These are phyloP conservation scores for Sialia sialis DNA, from an alignment of 2,113 vertebrate genomes.

Conservation along the genomic window DNA sequence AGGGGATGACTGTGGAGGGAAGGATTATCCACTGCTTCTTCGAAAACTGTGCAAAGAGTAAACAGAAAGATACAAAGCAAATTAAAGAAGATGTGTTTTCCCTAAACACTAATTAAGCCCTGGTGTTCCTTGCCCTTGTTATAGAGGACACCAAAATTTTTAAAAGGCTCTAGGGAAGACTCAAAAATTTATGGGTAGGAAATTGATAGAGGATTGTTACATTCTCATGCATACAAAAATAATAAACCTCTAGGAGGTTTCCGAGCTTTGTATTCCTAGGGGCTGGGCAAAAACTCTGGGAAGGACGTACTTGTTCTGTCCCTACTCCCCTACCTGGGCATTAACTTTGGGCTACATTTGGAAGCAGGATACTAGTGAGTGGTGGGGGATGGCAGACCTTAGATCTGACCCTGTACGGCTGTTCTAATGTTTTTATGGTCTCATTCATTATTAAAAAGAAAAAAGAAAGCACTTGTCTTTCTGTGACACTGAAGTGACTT, in stretches of 20 bases:
- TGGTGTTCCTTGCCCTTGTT: not conserved
- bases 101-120: not conserved
- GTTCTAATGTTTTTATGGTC: not conserved
- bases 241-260: not conserved
- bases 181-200: not conserved
- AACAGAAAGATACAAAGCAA: not conserved
- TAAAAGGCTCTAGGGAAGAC: not conserved
- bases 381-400: not conserved
- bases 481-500: not conserved
- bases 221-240: not conserved
- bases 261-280: not conserved
- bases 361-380: not conserved
- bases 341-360: not conserved
- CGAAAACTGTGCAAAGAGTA: not conserved
- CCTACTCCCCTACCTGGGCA: not conserved
- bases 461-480: fast-evolving
- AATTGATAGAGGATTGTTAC: not conserved
- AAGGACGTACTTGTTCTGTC: not conserved
- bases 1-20: not conserved
- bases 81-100: not conserved
- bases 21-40: not conserved
- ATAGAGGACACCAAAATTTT: not conserved
- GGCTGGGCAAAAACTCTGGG: not conserved
- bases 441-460: not conserved
- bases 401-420: not conserved